These are phyloP conservation scores for Druceiella hillmani DNA, from an alignment of 2,888 invertebrate species.

Conservation along the genomic window DNA sequence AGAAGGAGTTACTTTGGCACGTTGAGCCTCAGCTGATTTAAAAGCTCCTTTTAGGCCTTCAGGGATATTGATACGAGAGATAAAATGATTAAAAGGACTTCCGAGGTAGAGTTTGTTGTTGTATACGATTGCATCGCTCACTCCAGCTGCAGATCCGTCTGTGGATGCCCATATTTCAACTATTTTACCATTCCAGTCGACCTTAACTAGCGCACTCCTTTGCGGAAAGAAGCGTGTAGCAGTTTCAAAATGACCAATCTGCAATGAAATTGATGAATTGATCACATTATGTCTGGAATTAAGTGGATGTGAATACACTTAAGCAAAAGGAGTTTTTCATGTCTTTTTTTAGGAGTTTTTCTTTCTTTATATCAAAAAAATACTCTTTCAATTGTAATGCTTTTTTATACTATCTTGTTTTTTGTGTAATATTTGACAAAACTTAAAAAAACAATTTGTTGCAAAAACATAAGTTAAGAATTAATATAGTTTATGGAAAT, in stretches of 20 bases:
- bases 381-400: too few species aligned
- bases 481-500: too few species aligned
- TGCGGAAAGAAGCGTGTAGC: conserved; percentile 34
- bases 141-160: conserved; percentile 45
- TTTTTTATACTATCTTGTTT: too few species aligned
- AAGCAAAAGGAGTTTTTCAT: background rate
- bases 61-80: conserved; percentile 59
- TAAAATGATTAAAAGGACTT: conserved; percentile 59
- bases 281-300: too few species aligned
- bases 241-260: conserved; percentile 63
- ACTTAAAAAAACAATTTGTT: too few species aligned
- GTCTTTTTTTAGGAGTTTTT: background rate
- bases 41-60: conserved; percentile 44
- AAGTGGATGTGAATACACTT: background rate
- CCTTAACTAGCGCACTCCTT: conserved; percentile 54
- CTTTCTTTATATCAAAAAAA: too few species aligned
- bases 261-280: conserved; percentile 27
- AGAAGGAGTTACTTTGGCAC: conserved; percentile 12
- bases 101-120: conserved; percentile 62
- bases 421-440: too few species aligned
- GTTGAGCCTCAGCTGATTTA: conserved; percentile 14
- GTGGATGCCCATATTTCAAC: conserved; percentile 61
- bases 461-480: too few species aligned
- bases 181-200: conserved; percentile 69
- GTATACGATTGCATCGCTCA: conserved; percentile 64